Evolutionary conservation across 2,797 vertebrate species (phyloP).

Genomic region (Mormyrops attenuatus): DNA sequence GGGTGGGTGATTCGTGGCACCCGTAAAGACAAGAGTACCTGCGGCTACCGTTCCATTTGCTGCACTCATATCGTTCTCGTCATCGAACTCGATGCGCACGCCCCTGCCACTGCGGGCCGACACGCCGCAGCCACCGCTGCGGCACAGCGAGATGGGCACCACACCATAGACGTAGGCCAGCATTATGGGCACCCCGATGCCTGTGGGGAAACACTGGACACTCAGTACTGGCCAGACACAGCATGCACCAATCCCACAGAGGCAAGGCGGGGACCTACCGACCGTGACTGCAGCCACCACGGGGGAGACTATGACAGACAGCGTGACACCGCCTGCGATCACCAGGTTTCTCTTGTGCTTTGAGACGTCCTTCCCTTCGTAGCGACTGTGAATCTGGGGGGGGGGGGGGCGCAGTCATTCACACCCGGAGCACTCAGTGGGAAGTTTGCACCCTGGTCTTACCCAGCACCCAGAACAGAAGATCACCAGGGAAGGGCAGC

Average conservation of each 20-base stretch:
- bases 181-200: slow-evolving; percentile 99
- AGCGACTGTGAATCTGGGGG: slow-evolving; percentile 90
- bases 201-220: slow-evolving; percentile 46
- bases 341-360: slow-evolving; percentile 96
- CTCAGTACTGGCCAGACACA: not conserved
- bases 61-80: slow-evolving; percentile 92
- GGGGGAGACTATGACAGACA: slow-evolving; percentile 95
- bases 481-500: not conserved
- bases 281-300: slow-evolving; percentile 97
- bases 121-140: slow-evolving; percentile 56
- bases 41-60: slow-evolving; percentile 78
- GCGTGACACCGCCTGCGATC: slow-evolving; percentile 90
- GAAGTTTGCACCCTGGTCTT: not conserved
- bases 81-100: slow-evolving; percentile 95
- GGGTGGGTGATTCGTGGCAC: not conserved
- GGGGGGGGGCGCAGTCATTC: not conserved
- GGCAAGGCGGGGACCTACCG: slow-evolving; percentile 68
- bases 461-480: not conserved
- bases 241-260: not conserved
- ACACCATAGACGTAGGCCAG: slow-evolving; percentile 96
- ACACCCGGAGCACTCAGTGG: not conserved
- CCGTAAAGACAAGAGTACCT: slow-evolving; percentile 59
- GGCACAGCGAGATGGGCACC: slow-evolving; percentile 95
- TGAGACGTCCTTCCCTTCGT: slow-evolving; percentile 94
- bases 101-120: slow-evolving; percentile 36